Percentiles rank a stretch among this genome's conserved stretches.
Evolutionary conservation across 2,888 invertebrate genomes (phyloP).

Genomic region (Volucella bombylans): DNA sequence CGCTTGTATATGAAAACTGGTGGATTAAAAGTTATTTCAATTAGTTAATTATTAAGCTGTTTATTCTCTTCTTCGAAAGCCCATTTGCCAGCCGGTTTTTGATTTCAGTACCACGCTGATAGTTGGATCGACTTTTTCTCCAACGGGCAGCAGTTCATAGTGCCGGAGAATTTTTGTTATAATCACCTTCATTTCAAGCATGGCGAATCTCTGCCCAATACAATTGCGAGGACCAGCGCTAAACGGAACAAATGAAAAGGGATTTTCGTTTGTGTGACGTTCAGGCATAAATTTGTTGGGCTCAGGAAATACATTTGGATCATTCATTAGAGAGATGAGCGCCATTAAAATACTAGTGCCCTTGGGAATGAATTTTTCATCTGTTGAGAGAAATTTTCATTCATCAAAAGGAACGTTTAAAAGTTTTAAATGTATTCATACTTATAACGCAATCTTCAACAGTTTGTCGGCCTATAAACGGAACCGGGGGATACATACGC

Average conservation of each 20-base stretch:
- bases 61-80: slow-evolving; percentile 61
- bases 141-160: slow-evolving; percentile 72
- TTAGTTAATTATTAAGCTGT: not conserved
- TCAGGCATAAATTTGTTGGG: slow-evolving; percentile 75
- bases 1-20: slow-evolving; percentile 5
- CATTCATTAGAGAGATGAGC: slow-evolving; percentile 68
- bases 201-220: slow-evolving; percentile 78
- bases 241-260: slow-evolving; percentile 76
- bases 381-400: slow-evolving; percentile 51
- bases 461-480: slow-evolving; percentile 84
- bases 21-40: slow-evolving; percentile 23
- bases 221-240: slow-evolving; percentile 78
- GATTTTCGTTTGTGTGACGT: slow-evolving; percentile 73
- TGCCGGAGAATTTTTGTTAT: slow-evolving; percentile 74
- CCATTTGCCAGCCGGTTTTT: slow-evolving; percentile 74
- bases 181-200: slow-evolving; percentile 77
- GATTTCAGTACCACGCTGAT: slow-evolving; percentile 70
- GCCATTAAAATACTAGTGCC: slow-evolving; percentile 73
- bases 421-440: slow-evolving; percentile 77
- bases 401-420: not conserved
- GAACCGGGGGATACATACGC: slow-evolving; percentile 86
- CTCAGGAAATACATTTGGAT: slow-evolving; percentile 74
- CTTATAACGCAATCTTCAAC: slow-evolving; percentile 83
- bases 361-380: slow-evolving; percentile 74
- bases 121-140: slow-evolving; percentile 59